These are phyloP conservation scores for Noctua janthe DNA, from an alignment of 2,888 invertebrate genomes.

Conservation along the genomic window DNA sequence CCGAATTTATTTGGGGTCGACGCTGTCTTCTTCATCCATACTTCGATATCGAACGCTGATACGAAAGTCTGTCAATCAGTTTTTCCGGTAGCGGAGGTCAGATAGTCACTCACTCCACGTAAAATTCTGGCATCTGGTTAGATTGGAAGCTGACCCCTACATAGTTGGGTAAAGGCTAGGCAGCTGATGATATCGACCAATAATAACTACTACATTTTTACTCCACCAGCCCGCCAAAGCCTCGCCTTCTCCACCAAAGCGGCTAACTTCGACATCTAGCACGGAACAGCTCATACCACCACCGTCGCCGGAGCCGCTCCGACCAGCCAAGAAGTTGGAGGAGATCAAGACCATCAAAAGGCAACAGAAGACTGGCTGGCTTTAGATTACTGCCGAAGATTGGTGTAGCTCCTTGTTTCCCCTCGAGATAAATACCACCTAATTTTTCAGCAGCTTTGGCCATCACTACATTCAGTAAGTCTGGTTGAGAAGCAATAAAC, in stretches of 20 bases:
- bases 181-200: background rate
- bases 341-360: constrained; percentile 90
- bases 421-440: background rate
- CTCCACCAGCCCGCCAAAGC: constrained; percentile 65
- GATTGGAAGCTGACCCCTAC: background rate
- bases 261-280: constrained; percentile 84
- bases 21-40: background rate
- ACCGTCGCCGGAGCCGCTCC: constrained; percentile 82
- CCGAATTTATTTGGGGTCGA: background rate
- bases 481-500: background rate
- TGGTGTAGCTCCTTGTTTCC: background rate
- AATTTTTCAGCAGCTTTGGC: background rate
- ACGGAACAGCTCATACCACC: constrained; percentile 89
- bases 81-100: background rate
- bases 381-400: constrained; percentile 74
- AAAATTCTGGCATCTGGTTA: background rate
- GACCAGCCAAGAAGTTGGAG: constrained; percentile 85
- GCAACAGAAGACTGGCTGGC: constrained; percentile 91
- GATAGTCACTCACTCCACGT: background rate
- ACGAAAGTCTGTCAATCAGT: background rate
- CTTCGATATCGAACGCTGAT: background rate
- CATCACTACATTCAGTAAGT: background rate
- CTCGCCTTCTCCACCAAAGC: constrained; percentile 75
- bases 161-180: background rate
- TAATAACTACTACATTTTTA: background rate